phyloP scores from a whole-genome alignment of 2,797 vertebrate genomes.

The Intellagama lesueurii region DNA sequence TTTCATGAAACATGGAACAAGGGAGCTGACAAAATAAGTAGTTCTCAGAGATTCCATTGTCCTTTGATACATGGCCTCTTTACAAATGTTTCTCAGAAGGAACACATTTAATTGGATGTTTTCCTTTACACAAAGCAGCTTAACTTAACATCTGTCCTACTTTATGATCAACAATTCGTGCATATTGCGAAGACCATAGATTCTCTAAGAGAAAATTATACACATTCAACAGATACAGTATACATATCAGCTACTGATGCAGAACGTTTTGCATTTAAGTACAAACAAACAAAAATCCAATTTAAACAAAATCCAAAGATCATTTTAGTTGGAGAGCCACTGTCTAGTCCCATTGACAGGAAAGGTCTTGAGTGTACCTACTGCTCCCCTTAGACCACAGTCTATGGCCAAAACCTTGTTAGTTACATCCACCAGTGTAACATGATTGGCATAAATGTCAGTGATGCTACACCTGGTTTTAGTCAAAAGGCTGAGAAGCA shows the following conservation, averaged over 20 bases:
- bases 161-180: background rate
- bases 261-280: background rate
- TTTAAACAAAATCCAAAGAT: background rate
- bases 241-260: background rate
- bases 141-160: slow-evolving; percentile 9
- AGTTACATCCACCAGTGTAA: too few relatives aligned
- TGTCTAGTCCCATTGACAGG: background rate
- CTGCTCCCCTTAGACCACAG: background rate
- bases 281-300: background rate
- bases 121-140: background rate
- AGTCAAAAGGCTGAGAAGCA: too few relatives aligned
- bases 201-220: background rate
- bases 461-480: too few relatives aligned
- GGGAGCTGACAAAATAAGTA: slow-evolving; percentile 49
- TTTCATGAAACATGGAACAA: slow-evolving; percentile 59
- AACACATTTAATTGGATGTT: slow-evolving; percentile 6
- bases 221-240: slow-evolving; percentile 17
- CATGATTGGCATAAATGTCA: too few relatives aligned
- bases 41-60: slow-evolving; percentile 18
- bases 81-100: background rate
- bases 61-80: slow-evolving; percentile 26
- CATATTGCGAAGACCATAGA: background rate
- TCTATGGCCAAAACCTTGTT: too few relatives aligned
- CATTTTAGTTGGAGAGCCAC: background rate
- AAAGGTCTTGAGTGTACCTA: background rate